Conservation (phyloP, 2,797 vertebrate genomes). For the Leptoclinus maculatus region DNA sequence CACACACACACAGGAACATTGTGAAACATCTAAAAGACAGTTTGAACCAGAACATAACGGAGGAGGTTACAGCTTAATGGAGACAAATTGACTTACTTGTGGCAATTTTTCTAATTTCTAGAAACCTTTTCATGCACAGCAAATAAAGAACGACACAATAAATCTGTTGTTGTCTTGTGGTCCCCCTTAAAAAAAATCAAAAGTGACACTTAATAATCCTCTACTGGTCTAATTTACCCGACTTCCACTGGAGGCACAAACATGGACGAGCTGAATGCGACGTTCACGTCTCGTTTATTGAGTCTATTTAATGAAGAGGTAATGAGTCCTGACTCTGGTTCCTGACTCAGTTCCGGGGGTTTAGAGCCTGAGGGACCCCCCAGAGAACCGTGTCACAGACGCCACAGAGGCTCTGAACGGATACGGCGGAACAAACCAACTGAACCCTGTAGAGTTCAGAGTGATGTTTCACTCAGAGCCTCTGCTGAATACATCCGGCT, state of each 20-base stretch:
- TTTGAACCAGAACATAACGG: background rate
- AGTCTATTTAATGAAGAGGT: conserved; percentile 23
- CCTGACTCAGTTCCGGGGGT: background rate
- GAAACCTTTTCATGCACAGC: background rate
- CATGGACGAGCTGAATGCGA: background rate
- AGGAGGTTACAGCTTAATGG: background rate
- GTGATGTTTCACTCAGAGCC: background rate
- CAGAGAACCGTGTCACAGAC: background rate
- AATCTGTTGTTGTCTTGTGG: background rate
- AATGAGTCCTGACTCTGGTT: conserved; percentile 21
- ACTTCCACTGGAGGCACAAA: background rate
- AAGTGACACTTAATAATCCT: background rate
- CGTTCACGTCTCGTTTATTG: conserved; percentile 4
- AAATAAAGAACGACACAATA: background rate
- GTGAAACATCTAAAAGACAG: background rate
- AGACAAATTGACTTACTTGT: too few species aligned
- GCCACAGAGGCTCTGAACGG: background rate
- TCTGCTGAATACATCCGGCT: background rate
- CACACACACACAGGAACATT: background rate
- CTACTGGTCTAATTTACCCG: background rate
- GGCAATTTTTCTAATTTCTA: background rate
- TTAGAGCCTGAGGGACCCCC: background rate
- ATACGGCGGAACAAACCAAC: background rate
- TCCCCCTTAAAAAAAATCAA: background rate
- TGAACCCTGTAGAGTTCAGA: background rate